These are phyloP conservation scores for Oryzias javanicus DNA, from an alignment of 2,113 vertebrate genomes.

Conservation along the genomic window DNA sequence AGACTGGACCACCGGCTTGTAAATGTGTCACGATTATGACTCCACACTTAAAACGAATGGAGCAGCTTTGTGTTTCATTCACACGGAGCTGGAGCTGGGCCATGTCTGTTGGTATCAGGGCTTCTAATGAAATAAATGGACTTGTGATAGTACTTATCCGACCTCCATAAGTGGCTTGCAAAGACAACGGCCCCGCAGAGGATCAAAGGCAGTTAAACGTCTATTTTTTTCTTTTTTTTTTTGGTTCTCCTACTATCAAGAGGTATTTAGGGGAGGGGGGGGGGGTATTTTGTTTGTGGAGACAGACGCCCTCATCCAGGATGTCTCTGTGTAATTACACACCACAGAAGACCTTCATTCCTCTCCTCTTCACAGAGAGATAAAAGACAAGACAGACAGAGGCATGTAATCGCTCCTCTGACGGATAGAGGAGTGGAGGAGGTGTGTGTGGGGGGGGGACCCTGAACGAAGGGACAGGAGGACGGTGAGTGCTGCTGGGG, in stretches of 20 bases:
- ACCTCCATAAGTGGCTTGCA: constrained; percentile 62
- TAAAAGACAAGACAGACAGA: constrained; percentile 71
- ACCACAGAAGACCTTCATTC: constrained; percentile 71
- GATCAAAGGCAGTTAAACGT: constrained; percentile 68
- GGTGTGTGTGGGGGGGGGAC: constrained; percentile 58
- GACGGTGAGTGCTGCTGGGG: constrained; percentile 58
- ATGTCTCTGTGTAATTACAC: constrained; percentile 77
- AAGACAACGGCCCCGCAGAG: constrained; percentile 52
- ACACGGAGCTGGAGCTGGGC: constrained; percentile 50
- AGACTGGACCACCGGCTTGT: constrained; percentile 57
- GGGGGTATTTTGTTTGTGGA: constrained; percentile 59
- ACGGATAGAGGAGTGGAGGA: constrained; percentile 53
- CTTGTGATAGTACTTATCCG: constrained; percentile 67
- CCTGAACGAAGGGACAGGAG: constrained; percentile 63
- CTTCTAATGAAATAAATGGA: constrained; percentile 71
- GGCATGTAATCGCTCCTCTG: constrained; percentile 71
- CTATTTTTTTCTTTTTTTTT: too few relatives aligned
- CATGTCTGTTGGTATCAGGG: constrained; percentile 61
- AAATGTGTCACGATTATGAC: constrained; percentile 67
- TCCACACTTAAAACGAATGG: constrained; percentile 57
- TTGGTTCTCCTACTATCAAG: constrained; percentile 64
- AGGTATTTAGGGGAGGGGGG: constrained; percentile 62
- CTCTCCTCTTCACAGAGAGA: constrained; percentile 69
- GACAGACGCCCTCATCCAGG: constrained; percentile 73
- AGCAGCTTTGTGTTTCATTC: constrained; percentile 52